Conservation (phyloP, 2,797 vertebrate species). For the Rhodeus uyekii region DNA sequence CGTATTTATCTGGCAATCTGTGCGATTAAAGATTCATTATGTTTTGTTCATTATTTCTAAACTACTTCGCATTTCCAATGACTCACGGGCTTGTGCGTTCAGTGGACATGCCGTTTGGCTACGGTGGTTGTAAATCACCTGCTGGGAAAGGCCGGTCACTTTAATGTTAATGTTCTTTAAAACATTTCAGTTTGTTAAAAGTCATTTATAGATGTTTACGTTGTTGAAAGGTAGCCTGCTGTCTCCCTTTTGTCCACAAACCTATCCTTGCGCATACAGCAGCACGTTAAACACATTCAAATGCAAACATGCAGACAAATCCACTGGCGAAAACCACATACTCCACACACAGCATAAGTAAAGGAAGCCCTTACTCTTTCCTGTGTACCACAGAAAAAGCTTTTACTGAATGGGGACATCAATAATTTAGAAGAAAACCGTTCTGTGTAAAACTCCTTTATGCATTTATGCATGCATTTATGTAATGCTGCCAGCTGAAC, state of each 20-base stretch:
- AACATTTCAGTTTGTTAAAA: neutral
- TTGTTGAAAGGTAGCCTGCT: neutral
- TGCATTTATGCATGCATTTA: slow-evolving; percentile 27
- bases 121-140: neutral
- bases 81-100: neutral
- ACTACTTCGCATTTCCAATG: neutral
- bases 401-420: slow-evolving; percentile 38
- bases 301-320: neutral
- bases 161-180: neutral
- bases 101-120: neutral
- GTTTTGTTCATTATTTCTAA: slow-evolving; percentile 29
- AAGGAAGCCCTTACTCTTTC: neutral
- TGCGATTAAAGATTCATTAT: slow-evolving; percentile 29
- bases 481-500: slow-evolving; percentile 10
- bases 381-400: slow-evolving; percentile 15
- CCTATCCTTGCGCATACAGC: slow-evolving; percentile 4
- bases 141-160: neutral
- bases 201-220: slow-evolving; percentile 1
- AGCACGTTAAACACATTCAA: neutral
- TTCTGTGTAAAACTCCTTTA: slow-evolving; percentile 23
- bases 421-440: slow-evolving; percentile 49
- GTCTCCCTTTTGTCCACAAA: neutral
- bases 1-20: slow-evolving; percentile 36
- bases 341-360: slow-evolving; percentile 1
- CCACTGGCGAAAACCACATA: neutral